Evolutionary conservation across 2,797 vertebrate species (phyloP), one percentile per base, ranked within the genome.

Genomic region (Myotis findleyi): DNA sequence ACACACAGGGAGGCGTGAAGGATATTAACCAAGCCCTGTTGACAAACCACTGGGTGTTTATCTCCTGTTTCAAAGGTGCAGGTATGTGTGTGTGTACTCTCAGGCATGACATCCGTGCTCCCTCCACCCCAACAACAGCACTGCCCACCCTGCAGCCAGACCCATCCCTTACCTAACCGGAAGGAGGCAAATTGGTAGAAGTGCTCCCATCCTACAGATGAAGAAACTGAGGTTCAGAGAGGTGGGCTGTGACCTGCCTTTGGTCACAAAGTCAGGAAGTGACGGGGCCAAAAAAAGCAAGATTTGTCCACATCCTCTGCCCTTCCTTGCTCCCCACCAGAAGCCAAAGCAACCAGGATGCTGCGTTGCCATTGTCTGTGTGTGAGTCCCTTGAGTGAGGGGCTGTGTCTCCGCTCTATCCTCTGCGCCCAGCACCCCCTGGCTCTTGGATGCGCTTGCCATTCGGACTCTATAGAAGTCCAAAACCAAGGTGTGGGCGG

Each of bases 361-460:
- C 44, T 10, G 3, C 0, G 0, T 5, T 11, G 2, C 21, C 12
- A 2, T 8, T 12, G 25, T 62, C 53, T 10, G 14, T 2, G 36
- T 2, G 27, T 0, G 7, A 5, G 18, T 8, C 79, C 53, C 11
- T 79, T 6, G 69, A 64, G 4, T 0, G 0, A 55, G 36, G n/a
- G 64, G 33, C 27, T 21, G 38, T 47, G 17, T 30, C 47, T 62
- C 21, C 47, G 53, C 53, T 17, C 5, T 23, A 92, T 86, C 55
- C 21, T 64, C 18, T 0, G 62, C 10, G 23, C 33, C n/a, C 0
- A 2, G 38, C 3, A 4, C 20, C 23, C 17, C 6, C 44, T 14
- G 30, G 17, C 73, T 89, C n/a, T 62, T 0, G 1, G 4, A 9
- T 55, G 21, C 41, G 30, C 7, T 80, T 5, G 9, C 3, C 30